These are phyloP conservation scores for Xyrauchen texanus DNA, from an alignment of 2,113 vertebrate genomes.

Conservation along the genomic window DNA sequence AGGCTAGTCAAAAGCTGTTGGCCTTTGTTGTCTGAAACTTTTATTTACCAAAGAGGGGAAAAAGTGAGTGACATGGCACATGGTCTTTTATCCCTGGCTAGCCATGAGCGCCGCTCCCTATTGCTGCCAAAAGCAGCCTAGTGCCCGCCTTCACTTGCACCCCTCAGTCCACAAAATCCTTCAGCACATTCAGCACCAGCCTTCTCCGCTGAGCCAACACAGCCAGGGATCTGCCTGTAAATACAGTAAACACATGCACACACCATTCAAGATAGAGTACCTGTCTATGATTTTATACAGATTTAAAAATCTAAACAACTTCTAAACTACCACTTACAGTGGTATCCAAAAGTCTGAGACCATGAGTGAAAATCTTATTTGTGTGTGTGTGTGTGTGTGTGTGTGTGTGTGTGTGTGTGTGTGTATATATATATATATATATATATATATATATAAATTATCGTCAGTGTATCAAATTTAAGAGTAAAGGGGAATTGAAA, in stretches of 20 bases:
- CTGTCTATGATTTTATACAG: not conserved
- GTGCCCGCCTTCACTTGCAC: slow-evolving; percentile 41
- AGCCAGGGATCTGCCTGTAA: slow-evolving; percentile 39
- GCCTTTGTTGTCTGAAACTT: slow-evolving; percentile 83
- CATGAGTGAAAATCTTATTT: too few relatives aligned
- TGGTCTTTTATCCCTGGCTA: slow-evolving; percentile 77
- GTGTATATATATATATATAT: too few relatives aligned
- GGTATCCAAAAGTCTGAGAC: too few relatives aligned
- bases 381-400: too few relatives aligned
- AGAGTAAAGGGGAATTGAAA: too few relatives aligned
- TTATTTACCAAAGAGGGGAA: slow-evolving; percentile 81
- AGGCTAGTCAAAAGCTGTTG: slow-evolving; percentile 75
- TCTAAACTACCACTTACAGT: too few relatives aligned
- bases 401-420: too few relatives aligned
- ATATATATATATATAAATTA: too few relatives aligned
- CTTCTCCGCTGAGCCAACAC: slow-evolving; percentile 66
- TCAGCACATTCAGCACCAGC: slow-evolving; percentile 63
- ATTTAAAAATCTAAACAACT: too few relatives aligned
- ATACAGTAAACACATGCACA: not conserved
- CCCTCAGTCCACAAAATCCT: slow-evolving; percentile 52
- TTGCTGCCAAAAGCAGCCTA: slow-evolving; percentile 65
- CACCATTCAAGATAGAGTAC: not conserved
- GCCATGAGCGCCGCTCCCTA: slow-evolving; percentile 72
- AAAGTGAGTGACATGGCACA: slow-evolving; percentile 80
- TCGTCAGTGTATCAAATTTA: too few relatives aligned